These are phyloP conservation scores for Iguana delicatissima DNA, from an alignment of 2,797 vertebrate genomes.

Conservation along the genomic window DNA sequence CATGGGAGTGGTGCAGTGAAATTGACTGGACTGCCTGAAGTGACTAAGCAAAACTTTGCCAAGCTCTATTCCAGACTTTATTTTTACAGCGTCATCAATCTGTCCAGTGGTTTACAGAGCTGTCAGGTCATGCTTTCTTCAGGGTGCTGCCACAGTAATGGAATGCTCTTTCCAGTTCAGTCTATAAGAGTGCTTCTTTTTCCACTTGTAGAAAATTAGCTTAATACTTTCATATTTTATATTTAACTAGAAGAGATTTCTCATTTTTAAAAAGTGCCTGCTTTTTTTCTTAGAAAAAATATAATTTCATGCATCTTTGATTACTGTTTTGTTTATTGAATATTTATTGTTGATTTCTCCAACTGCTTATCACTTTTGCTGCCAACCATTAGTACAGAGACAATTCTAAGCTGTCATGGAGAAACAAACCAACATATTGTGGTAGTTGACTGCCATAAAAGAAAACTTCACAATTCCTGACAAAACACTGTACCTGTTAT, in stretches of 20 bases:
- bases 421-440: neutral
- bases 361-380: neutral
- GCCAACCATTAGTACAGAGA: neutral
- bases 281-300: neutral
- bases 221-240: neutral
- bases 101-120: neutral
- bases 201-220: neutral
- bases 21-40: slow-evolving; percentile 58
- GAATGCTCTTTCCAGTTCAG: neutral
- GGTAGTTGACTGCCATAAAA: slow-evolving; percentile 50
- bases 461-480: slow-evolving; percentile 59
- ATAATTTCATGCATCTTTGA: neutral
- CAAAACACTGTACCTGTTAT: slow-evolving; percentile 26
- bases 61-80: slow-evolving; percentile 10
- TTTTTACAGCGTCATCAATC: neutral
- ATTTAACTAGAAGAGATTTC: neutral
- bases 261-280: neutral
- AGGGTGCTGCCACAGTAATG: neutral
- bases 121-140: neutral
- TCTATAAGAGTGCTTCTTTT: neutral
- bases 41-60: slow-evolving; percentile 29
- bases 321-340: neutral
- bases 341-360: neutral
- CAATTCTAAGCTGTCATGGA: neutral
- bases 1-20: neutral